Percentiles rank a stretch among this genome's conserved stretches.
Conservation (phyloP, 2,113 vertebrate genomes). For the Dipodomys stephensi region DNA sequence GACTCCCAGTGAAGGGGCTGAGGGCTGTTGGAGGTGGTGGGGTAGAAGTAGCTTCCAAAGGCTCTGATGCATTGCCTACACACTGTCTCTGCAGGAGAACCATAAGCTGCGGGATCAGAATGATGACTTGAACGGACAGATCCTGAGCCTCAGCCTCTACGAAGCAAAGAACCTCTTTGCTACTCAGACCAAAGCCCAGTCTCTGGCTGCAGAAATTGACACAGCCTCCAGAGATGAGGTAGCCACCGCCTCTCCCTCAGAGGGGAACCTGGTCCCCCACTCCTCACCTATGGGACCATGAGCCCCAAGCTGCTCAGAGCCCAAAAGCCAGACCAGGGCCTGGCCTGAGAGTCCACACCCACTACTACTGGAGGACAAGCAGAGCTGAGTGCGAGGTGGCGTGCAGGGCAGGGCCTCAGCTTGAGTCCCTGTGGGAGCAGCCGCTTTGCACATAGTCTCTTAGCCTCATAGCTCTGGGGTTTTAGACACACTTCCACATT, state of each 20-base stretch:
- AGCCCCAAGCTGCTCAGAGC: not conserved
- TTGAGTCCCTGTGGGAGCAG: not conserved
- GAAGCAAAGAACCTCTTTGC: slow-evolving; percentile 98
- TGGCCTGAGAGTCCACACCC: not conserved
- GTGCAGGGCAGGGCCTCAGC: fast-evolving
- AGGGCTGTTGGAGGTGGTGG: not conserved
- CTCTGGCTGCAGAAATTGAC: slow-evolving; percentile 97
- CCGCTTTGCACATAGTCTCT: not conserved
- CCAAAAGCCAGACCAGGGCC: not conserved
- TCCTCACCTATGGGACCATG: fast-evolving
- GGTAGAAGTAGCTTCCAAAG: not conserved
- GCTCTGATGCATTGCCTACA: not conserved
- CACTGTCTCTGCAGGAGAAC: slow-evolving; percentile 90
- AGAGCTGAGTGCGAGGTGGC: not conserved
- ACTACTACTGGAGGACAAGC: fast-evolving
- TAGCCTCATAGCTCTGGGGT: not conserved
- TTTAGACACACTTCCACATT: not conserved
- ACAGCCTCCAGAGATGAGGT: slow-evolving; percentile 98
- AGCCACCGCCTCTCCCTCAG: not conserved
- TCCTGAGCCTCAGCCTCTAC: slow-evolving; percentile 96
- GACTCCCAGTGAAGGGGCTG: not conserved
- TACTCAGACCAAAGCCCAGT: slow-evolving; percentile 98
- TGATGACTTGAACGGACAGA: slow-evolving; percentile 97
- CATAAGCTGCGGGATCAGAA: slow-evolving; percentile 97
- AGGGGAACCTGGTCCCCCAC: fast-evolving